phyloP scores from a whole-genome alignment of 2,797 vertebrate species.

The Sardinella longiceps region DNA sequence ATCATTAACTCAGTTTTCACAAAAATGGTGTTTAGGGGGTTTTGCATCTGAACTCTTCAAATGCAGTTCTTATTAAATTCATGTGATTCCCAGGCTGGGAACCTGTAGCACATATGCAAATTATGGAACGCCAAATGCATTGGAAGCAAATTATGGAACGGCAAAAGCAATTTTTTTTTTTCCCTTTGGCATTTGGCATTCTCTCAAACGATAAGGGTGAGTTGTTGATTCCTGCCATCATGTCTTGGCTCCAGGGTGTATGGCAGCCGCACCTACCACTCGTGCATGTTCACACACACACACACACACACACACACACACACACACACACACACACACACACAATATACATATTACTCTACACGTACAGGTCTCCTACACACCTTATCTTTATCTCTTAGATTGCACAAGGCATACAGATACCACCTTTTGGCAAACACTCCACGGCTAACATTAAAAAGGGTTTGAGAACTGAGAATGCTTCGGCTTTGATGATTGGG shows the following conservation, averaged over 20 bases:
- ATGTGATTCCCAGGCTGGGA: too few species aligned
- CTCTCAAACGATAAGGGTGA: not conserved
- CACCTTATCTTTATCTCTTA: not conserved
- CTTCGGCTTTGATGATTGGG: not conserved
- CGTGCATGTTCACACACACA: slow-evolving; percentile 11
- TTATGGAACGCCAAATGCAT: not conserved
- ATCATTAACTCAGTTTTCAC: too few species aligned
- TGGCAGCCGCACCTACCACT: slow-evolving; percentile 18
- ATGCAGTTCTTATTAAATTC: too few species aligned
- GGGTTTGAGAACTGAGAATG: not conserved
- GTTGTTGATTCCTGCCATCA: slow-evolving; percentile 33
- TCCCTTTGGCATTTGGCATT: not conserved
- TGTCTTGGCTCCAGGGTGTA: slow-evolving; percentile 38
- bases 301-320: too few species aligned
- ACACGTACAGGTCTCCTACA: not conserved
- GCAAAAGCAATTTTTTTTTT: too few species aligned
- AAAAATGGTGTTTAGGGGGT: too few species aligned
- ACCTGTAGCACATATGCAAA: not conserved
- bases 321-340: slow-evolving; percentile 15
- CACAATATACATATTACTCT: not conserved
- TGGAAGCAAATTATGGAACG: not conserved
- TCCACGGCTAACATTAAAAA: not conserved
- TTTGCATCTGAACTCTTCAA: too few species aligned
- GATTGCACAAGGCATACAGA: not conserved
- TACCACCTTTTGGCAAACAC: not conserved